Evolutionary conservation across 2,888 invertebrate genomes (phyloP), one percentile per base, ranked within the genome.

Genomic region (Oscheius myriophilus): DNA sequence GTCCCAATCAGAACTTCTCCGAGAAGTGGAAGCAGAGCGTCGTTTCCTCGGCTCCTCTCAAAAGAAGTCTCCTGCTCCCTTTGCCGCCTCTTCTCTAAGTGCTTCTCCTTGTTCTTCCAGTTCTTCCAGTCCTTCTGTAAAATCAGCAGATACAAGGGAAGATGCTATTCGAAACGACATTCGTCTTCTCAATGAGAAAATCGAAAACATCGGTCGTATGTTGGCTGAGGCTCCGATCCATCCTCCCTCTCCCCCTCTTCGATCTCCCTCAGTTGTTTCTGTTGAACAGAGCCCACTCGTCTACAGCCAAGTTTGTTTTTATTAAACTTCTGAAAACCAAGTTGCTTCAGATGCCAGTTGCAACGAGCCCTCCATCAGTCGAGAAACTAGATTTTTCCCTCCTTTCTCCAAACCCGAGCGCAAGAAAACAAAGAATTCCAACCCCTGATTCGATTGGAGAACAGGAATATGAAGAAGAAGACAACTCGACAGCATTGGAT

Each of bases 101-200:
- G 23, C 23, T 18, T 23, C 18, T 33, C 14, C 21, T 41, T 42
- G 21, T 33, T 51, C 51, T 2, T 61, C 61, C 33, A 41, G 41
- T 43, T 52, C 51, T 23, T 62, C 63, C 14, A 49, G 49, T 46
- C 46, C 26, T 14, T 49, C 42, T 12, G 26, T 49, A 16, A 61
- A 25, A 11, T 61, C 61, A n/a, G 43, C 41, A 1, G 21, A 43
- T 7, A 42, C 23, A 1, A 39, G 63, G 14, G 63, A 63, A 7
- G 63, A 63, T 23, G 52, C 51, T 16, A 63, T 63, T 33, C 51
- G 63, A 2, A 33, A 52, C n/a, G 63, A 63, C 25, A 41, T 63
- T 16, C 33, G 52, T 16, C 49, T 42, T 11, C 42, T 63, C 14
- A 52, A 63, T 42, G 25, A 63, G 3, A 63, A 63, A 14, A 41